Base-by-base conservation (phyloP, 2,888 invertebrate genomes). In the Lordiphosa andalusiaca region DNA sequence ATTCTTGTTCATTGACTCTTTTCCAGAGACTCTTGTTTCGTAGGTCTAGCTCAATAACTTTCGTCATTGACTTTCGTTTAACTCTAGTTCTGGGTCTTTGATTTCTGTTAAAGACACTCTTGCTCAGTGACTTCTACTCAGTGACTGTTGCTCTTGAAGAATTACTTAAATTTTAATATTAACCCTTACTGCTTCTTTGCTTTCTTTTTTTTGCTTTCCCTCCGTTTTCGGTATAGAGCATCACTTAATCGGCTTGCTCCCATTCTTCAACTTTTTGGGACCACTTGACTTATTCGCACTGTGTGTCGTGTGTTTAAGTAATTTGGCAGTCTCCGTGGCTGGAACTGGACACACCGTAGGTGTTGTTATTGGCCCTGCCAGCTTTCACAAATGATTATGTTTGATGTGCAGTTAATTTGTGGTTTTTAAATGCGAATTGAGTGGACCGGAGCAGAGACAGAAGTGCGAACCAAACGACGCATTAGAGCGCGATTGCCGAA, bases 371-470 rank as follows among this genome's bases (percentile, higher is more conserved):
- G 68, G 64, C 50, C 54, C 65, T 60, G 58, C 61, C 63, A 73
- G 75, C 84, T 86, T 86, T 87, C 87, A 87, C 82, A 87, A 87
- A 84, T 86, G 87, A 86, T 87, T 87, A 87, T 85, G 80, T 84
- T 86, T 87, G 87, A 87, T 86, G 85, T 80, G 77, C 68, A 86
- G 84, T 86, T 87, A 87, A 87, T 87, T 87, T 86, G 84, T 72
- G 75, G 73, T 69, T 58, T 60, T 59, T 62, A 47, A 63, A 51
- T 73, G 65, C 21, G 61, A 71, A 64, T 59, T 61, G 73, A 49
- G 13, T 53, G 35, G 51, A 56, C 23, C 46, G 37, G 25, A 25
- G 6, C 54, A 55, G 39, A 48, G 61, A 71, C 71, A 73, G 71
- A 76, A 73, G 73, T 69, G 75, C 71, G 73, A 75, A 73, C 13